phyloP scores from a whole-genome alignment of 2,888 invertebrate genomes.

The Microctonus aethiopoides region DNA sequence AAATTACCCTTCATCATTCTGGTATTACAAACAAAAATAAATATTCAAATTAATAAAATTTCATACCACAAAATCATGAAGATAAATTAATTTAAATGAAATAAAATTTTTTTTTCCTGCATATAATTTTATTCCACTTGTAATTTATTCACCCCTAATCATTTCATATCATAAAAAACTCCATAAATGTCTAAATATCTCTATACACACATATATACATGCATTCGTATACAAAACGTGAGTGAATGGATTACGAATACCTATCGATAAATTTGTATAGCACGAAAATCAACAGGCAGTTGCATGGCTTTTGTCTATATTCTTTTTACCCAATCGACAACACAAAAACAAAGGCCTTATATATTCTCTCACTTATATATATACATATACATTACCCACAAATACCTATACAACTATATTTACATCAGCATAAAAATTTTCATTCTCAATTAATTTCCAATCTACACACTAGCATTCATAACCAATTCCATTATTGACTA shows the following conservation, averaged over 20 bases:
- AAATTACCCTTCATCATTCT: no score
- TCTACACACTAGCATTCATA: no score
- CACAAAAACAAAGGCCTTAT: conserved; percentile 13
- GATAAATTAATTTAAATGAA: not conserved
- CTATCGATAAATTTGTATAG: conserved; percentile 1
- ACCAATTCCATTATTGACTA: no score
- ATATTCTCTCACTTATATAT: not conserved
- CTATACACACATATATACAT: not conserved
- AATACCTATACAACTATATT: no score
- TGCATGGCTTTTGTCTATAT: conserved; percentile 16
- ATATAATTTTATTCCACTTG: not conserved
- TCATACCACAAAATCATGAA: not conserved
- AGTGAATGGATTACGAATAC: conserved; percentile 5
- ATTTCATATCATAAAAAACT: not conserved
- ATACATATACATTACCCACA: not conserved
- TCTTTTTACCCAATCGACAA: conserved; percentile 44
- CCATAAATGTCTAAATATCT: not conserved
- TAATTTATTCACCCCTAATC: not conserved
- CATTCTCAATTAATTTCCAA: no score
- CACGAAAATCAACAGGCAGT: conserved; percentile 34
- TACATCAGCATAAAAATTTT: no score
- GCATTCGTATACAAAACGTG: not conserved
- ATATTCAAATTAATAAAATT: no score
- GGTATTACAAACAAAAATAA: no score
- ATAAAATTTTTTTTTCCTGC: not conserved